Evolutionary conservation across 1,140 invertebrate species (phyloP).

Genomic region (Aphidius ervi): DNA sequence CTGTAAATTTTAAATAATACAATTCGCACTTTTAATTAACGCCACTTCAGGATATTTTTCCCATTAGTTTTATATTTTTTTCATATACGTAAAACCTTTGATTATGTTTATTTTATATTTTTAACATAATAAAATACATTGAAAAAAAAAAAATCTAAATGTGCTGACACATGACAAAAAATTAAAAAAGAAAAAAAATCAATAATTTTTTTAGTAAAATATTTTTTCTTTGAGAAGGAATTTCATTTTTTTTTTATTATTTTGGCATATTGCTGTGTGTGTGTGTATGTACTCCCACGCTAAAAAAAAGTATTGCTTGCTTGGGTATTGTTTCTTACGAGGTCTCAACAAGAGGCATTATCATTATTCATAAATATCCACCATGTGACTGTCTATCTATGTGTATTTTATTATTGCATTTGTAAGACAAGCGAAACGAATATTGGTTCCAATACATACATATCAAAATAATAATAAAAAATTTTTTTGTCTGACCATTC

Average conservation of each 20-base stretch:
- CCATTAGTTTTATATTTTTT: slow-evolving; percentile 8
- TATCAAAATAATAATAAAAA: background rate
- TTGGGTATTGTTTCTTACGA: slow-evolving; percentile 28
- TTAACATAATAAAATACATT: too few relatives aligned
- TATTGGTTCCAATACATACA: slow-evolving; percentile 4
- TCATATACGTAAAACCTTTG: background rate
- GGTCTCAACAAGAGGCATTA: slow-evolving; percentile 26
- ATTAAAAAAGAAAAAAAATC: background rate
- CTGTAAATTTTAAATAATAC: slow-evolving; percentile 15
- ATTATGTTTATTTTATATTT: slow-evolving; percentile 5
- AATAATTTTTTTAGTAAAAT: background rate
- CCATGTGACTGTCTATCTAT: slow-evolving; percentile 11
- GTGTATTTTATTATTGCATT: background rate
- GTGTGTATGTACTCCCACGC: slow-evolving; percentile 20
- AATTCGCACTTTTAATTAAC: slow-evolving; percentile 21
- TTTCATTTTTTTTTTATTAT: background rate
- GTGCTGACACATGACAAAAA: background rate
- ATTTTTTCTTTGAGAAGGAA: background rate
- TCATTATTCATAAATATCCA: slow-evolving; percentile 30
- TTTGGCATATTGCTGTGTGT: slow-evolving; percentile 4
- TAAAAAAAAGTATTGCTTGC: slow-evolving; percentile 17
- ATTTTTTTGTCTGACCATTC: background rate
- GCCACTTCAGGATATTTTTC: slow-evolving; percentile 6
- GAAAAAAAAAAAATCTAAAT: too few relatives aligned
- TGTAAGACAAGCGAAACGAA: slow-evolving; percentile 21